Evolutionary conservation across 2,113 vertebrate genomes (phyloP).

Genomic region (Syrmaticus mikado): DNA sequence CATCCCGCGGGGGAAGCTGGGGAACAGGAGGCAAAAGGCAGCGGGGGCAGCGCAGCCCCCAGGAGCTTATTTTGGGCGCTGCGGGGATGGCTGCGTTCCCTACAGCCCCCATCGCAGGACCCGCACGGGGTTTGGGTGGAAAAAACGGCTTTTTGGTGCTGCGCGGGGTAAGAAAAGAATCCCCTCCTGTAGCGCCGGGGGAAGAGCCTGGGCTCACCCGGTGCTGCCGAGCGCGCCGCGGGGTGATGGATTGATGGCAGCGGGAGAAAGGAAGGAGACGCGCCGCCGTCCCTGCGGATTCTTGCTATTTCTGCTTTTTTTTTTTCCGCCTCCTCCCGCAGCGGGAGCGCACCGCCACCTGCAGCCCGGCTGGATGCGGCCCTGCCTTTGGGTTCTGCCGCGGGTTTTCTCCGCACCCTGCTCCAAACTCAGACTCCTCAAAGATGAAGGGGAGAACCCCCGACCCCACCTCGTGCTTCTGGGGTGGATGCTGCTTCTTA

Average conservation of each 20-base stretch:
- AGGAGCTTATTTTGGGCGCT: background rate
- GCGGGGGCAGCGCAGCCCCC: background rate
- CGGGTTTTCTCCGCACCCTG: background rate
- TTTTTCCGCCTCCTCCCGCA: background rate
- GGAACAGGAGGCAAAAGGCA: slow-evolving; percentile 14
- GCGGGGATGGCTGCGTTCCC: background rate
- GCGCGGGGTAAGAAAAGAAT: background rate
- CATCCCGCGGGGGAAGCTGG: background rate
- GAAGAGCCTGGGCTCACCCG: no score
- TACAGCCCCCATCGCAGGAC: rapidly evolving
- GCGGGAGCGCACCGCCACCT: slow-evolving; percentile 39
- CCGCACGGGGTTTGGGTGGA: background rate
- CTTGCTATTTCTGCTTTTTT: background rate
- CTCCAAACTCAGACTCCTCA: no score
- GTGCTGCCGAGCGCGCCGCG: no score
- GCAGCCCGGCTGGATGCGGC: background rate
- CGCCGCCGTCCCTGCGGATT: background rate
- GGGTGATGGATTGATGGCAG: background rate
- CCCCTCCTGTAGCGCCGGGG: no score
- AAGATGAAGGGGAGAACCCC: no score
- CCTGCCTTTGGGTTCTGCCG: background rate
- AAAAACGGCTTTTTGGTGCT: background rate
- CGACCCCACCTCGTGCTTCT: no score
- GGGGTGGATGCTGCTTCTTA: background rate
- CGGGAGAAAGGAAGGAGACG: background rate